Conservation (phyloP, 2,113 vertebrate genomes). For the Coracopsis vasa region DNA sequence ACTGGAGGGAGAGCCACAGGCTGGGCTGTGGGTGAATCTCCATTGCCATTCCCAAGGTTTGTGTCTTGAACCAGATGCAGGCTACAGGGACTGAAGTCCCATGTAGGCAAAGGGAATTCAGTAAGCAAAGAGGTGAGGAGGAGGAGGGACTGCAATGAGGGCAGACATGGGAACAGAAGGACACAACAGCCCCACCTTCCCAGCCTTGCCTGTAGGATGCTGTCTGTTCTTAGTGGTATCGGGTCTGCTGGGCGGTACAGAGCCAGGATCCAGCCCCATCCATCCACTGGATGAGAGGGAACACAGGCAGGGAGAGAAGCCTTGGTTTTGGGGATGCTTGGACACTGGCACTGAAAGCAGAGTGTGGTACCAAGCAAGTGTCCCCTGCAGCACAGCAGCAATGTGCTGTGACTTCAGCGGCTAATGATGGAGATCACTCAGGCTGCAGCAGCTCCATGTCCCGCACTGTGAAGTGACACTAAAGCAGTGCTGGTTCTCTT, state of each 20-base stretch:
- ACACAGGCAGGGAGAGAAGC: not conserved
- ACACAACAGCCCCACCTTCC: no score
- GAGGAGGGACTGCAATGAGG: not conserved
- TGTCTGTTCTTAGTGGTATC: no score
- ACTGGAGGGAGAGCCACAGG: not conserved
- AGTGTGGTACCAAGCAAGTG: accelerated
- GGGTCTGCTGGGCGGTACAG: not conserved
- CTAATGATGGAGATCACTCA: not conserved
- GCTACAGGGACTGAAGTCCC: not conserved
- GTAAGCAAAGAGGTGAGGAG: not conserved
- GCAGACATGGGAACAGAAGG: not conserved
- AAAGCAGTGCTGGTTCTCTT: not conserved
- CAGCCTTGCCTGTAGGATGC: not conserved
- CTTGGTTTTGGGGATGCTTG: not conserved
- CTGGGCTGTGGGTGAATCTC: not conserved
- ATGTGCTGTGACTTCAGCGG: not conserved
- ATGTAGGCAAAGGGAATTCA: not conserved
- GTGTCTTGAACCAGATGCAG: accelerated
- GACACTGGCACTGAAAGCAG: not conserved
- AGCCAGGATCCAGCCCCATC: not conserved
- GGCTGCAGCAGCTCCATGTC: not conserved
- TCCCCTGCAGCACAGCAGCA: not conserved
- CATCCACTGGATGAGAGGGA: not conserved
- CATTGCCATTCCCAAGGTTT: no score
- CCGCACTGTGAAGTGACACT: not conserved